Evolutionary conservation across 2,113 vertebrate genomes (phyloP), one percentile per base, ranked within the genome.

Genomic region (Rhizomys pruinosus): DNA sequence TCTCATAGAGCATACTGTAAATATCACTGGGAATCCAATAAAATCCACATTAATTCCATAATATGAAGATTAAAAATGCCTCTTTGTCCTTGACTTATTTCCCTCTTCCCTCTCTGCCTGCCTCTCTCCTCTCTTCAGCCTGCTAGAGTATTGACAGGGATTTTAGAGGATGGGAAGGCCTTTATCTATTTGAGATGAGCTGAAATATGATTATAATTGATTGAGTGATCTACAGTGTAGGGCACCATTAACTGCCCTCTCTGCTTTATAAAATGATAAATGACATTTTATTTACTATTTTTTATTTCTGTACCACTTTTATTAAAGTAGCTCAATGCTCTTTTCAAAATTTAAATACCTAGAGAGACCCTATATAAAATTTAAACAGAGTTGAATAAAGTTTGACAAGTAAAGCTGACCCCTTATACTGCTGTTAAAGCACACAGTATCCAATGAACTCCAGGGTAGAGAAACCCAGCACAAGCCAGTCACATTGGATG

Each of bases 201-300:
- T 87, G 86, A 78, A 96, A 90, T 97, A 81, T 93, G 94, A 96
- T 95, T 96, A 96, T 32, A 94, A 97, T 96, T 42, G 90, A 97
- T 96, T 94, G 92, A 94, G 81, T 95, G 95, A 92, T 92, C 95
- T 91, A 96, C 44, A 92, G 88, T 84, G 84, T 78, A 91, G 19
- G 81, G 72, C 0, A 7, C 7, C 80, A 91, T 96, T 96, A 88
- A 94, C 96, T 96, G 94, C 59, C 34, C 27, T 92, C 74, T 52
- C 73, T 69, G 42, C 93, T 95, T 96, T 89, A 96, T 80, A 89
- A 86, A 96, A 92, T 95, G 95, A 95, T 81, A 96, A 96, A 95
- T 2, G 86, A 89, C 25, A 95, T 59, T 69, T 61, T 85, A 47
- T 73, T n/a, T n/a, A n/a, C n/a, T n/a, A n/a, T n/a, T n/a, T n/a